Base-by-base conservation (phyloP, 2,113 vertebrate species). In the Crotalus viridis region DNA sequence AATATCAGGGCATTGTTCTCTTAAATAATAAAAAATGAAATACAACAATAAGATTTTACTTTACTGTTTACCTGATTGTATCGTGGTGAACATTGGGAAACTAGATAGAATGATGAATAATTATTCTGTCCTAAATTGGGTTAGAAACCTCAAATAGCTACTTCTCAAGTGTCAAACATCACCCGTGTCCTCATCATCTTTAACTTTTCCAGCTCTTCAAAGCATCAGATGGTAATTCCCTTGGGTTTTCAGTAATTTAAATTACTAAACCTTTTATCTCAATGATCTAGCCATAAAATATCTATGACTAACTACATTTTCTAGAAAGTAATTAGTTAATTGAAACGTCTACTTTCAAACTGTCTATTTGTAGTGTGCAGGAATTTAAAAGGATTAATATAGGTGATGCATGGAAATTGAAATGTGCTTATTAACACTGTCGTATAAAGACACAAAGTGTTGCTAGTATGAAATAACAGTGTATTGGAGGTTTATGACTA, bases 371-470 rank as follows among this genome's bases (percentile, higher is more conserved):
- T 94, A 91, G 13, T 61, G 90, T 94, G 92, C 94, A 95, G 89
- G 93, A 97, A 95, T 95, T 59, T n/a, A 0, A 95, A 81, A 97
- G 91, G 91, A 95, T 93, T 95, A 95, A 86, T 95, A 57, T 43
- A 90, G 26, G 59, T 93, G 93, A 96, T 95, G 93, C 26, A 59
- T 94, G 92, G 91, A 97, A 96, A 96, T 89, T 96, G 95, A 96
- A 96, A 95, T 95, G 93, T 95, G 88, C 94, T 97, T 95, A 96
- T 96, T 96, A 97, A 95, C 21, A 43, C 69, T 85, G 64, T 95
- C 92, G 91, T 94, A 93, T 93, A 96, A 96, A 96, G 93, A 81
- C 90, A 87, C 91, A n/a, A 89, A 92, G 61, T 69, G 61, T 88
- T 96, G 61, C 90, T 94, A 95, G 95, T 92, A 48, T 95, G 93